Base-by-base conservation (phyloP, 35 echinoderm and acorn worm species). In the Eucidaris tribuloides region DNA sequence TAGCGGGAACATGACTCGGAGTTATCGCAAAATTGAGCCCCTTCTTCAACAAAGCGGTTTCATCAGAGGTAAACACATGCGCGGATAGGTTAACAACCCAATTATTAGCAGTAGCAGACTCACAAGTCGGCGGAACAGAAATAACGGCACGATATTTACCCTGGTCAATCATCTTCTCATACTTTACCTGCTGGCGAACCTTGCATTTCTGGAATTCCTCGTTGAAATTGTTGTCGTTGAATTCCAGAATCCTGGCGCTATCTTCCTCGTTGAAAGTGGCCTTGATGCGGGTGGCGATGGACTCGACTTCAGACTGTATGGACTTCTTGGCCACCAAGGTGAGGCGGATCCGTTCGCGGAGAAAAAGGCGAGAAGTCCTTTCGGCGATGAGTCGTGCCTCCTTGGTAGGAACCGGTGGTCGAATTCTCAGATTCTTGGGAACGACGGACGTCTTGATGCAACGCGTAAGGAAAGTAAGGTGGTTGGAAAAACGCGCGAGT, bases 61-160 rank as follows among this genome's bases (percentile, higher is more conserved):
- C 78, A 3, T 23, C n/a, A 5, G 7, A 25, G 27, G 45, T 56
- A 2, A 80, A 37, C 23, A 11, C 13, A 30, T 32, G 45, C 29
- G 27, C 50, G 20, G 78, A 80, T 25, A 80, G 30, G 30, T 80
- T 80, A 37, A 80, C 50, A 18, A 80, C 78, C 44, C 44, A 80
- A 31, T 13, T 28, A 37, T 80, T 37, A 25, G 23, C 11, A 63
- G 5, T 27, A 24, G 23, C 11, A 29, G 11, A 27, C 23, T 14
- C 59, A 5, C 5, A 29, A 63, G 5, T 63, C n/a, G n/a, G n/a
- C n/a, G n/a, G n/a, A n/a, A n/a, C n/a, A n/a, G n/a, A n/a, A n/a
- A n/a, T n/a, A n/a, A n/a, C n/a, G n/a, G n/a, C n/a, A n/a, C n/a
- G n/a, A n/a, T n/a, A n/a, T n/a, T n/a, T n/a, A n/a, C n/a, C 11